Evolutionary conservation across 1,140 invertebrate species (phyloP).

Genomic region (Contarinia nasturtii): DNA sequence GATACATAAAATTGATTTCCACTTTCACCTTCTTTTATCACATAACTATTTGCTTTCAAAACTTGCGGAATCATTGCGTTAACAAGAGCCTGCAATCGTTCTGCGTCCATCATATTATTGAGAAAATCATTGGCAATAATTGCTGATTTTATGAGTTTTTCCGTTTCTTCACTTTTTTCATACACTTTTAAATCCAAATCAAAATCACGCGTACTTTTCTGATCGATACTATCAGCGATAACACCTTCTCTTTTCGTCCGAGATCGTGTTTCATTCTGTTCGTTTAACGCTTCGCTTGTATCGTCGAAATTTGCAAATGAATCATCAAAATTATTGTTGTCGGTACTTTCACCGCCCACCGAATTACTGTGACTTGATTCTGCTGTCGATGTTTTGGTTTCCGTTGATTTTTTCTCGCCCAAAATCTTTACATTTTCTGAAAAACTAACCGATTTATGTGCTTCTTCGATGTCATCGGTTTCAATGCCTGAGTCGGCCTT

Average conservation of each 20-base stretch:
- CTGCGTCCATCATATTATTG: conserved; percentile 68
- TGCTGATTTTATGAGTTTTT: conserved; percentile 30
- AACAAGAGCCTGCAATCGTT: conserved; percentile 65
- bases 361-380: too few relatives aligned
- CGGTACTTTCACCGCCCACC: too few relatives aligned
- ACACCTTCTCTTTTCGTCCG: conserved; percentile 12
- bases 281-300: too few relatives aligned
- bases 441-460: background rate
- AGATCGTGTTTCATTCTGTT: too few relatives aligned
- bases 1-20: conserved; percentile 66
- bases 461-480: background rate
- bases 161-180: conserved; percentile 23
- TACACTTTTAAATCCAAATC: conserved; percentile 14
- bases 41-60: conserved; percentile 49
- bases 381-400: too few relatives aligned
- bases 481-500: background rate
- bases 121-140: conserved; percentile 82
- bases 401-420: too few relatives aligned
- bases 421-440: too few relatives aligned
- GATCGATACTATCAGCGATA: conserved; percentile 18
- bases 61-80: conserved; percentile 78
- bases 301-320: too few relatives aligned
- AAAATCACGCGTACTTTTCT: conserved; percentile 16
- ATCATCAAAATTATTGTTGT: too few relatives aligned
- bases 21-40: conserved; percentile 74